Evolutionary conservation across 2,113 vertebrate genomes (phyloP).

Genomic region (Chaetura pelagica): DNA sequence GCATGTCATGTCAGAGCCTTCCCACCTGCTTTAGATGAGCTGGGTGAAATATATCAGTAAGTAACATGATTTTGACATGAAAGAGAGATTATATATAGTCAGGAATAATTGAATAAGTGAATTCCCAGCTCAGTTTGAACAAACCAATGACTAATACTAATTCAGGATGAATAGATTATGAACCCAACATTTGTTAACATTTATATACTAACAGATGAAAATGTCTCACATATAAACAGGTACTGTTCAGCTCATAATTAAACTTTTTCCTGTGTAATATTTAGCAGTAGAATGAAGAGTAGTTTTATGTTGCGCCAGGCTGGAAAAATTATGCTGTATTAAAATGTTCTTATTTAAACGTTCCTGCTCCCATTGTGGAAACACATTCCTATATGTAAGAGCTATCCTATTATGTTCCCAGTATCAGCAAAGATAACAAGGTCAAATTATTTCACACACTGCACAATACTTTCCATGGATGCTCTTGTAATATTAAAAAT

Average conservation of each 20-base stretch:
- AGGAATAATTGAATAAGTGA: background rate
- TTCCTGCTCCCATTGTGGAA: background rate
- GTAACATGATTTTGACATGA: background rate
- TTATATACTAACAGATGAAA: background rate
- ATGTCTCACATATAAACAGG: background rate
- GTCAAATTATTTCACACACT: background rate
- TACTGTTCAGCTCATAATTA: background rate
- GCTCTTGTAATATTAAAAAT: background rate
- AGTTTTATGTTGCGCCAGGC: background rate
- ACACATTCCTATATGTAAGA: background rate
- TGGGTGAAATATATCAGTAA: background rate
- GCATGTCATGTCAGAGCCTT: background rate
- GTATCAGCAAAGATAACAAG: background rate
- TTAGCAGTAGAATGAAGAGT: background rate
- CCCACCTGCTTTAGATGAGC: background rate
- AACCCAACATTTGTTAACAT: background rate
- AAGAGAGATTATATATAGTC: background rate
- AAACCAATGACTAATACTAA: background rate
- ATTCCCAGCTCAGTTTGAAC: background rate
- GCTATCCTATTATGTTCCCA: background rate
- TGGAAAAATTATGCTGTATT: background rate
- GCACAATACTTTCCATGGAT: background rate
- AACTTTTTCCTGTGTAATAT: background rate
- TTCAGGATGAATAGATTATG: background rate
- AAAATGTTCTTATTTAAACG: background rate